These are phyloP conservation scores for Pluvialis apricaria DNA, from an alignment of 2,113 vertebrate genomes.

Conservation along the genomic window DNA sequence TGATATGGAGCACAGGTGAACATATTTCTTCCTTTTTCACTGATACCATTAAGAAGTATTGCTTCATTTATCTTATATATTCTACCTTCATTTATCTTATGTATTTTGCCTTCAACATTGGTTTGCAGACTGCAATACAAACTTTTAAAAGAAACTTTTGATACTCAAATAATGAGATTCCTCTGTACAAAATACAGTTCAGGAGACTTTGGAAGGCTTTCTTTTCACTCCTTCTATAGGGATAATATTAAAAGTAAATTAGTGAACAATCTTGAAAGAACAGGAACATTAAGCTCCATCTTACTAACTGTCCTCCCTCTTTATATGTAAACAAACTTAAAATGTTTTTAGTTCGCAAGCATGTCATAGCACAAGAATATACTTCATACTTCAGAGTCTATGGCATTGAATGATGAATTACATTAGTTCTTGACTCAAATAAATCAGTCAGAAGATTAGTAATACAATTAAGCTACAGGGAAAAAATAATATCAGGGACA, in stretches of 20 bases:
- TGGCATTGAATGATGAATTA: neutral
- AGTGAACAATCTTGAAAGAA: neutral
- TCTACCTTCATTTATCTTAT: conserved; percentile 56
- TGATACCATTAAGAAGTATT: conserved; percentile 62
- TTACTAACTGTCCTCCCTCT: neutral
- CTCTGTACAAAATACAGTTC: neutral
- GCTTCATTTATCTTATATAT: conserved; percentile 64
- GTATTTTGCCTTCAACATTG: conserved; percentile 43
- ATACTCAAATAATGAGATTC: neutral
- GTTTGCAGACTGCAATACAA: conserved; percentile 29
- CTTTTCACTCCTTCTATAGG: neutral
- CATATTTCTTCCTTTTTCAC: conserved; percentile 56
- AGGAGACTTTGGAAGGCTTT: neutral
- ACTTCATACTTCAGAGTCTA: neutral
- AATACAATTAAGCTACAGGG: neutral
- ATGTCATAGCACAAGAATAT: neutral
- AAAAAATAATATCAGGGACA: neutral
- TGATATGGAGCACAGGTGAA: conserved; percentile 45
- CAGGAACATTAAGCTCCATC: neutral
- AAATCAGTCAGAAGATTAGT: neutral
- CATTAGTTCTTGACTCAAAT: neutral
- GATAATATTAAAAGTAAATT: neutral
- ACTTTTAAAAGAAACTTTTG: conserved; percentile 43
- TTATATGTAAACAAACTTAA: neutral
- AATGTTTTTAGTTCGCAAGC: neutral